Percentiles rank a stretch among this genome's conserved stretches.
These are phyloP conservation scores for Natrix natrix DNA, from an alignment of 2,797 vertebrate genomes.

Conservation along the genomic window DNA sequence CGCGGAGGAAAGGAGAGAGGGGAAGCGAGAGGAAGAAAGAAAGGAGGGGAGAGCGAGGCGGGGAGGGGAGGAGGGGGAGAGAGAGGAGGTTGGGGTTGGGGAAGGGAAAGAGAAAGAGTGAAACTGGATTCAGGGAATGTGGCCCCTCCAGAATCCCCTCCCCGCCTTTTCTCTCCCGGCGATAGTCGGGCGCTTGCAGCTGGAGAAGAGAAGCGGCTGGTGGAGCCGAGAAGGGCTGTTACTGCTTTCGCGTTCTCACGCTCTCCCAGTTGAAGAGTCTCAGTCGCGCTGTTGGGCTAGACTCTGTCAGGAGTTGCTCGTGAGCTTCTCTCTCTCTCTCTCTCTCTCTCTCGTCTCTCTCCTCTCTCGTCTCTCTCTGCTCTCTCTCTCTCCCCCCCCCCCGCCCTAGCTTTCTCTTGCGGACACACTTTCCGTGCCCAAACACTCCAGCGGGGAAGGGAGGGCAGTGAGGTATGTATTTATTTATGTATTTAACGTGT, in stretches of 20 bases:
- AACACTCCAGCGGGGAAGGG: neutral
- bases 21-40: slow-evolving; percentile 43
- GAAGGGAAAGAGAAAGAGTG: too few species aligned
- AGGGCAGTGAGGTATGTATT: slow-evolving; percentile 11
- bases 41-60: slow-evolving; percentile 29
- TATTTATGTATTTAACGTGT: neutral
- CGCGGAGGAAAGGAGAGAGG: slow-evolving; percentile 31
- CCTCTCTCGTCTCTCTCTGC: too few species aligned
- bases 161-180: too few species aligned
- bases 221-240: neutral
- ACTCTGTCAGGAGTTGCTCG: slow-evolving; percentile 24
- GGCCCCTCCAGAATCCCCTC: too few species aligned
- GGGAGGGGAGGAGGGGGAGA: slow-evolving; percentile 5
- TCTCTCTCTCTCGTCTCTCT: slow-evolving; percentile 29
- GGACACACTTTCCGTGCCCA: slow-evolving; percentile 18
- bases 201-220: slow-evolving; percentile 22
- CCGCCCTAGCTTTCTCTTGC: neutral
- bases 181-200: slow-evolving; percentile 53
- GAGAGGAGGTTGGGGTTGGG: slow-evolving; percentile 18
- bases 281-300: slow-evolving; percentile 38
- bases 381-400: too few species aligned
- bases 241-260: slow-evolving; percentile 58
- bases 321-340: slow-evolving; percentile 8
- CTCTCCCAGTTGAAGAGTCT: slow-evolving; percentile 56
- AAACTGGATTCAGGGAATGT: too few species aligned